Base-by-base conservation (phyloP, 2,113 vertebrate species). In the Mobula birostris region DNA sequence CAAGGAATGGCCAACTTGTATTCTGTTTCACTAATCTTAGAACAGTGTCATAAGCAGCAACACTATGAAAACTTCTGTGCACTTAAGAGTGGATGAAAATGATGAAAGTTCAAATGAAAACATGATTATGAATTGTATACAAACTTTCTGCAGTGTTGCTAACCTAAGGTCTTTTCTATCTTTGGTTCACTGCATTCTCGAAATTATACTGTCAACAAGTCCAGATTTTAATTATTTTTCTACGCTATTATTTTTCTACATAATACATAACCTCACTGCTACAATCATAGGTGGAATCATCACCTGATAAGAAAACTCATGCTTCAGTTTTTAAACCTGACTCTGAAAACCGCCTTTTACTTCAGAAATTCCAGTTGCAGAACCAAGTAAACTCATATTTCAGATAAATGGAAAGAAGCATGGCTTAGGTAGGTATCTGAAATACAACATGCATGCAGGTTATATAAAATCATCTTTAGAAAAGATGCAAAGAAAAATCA, bases 21-120 rank as follows among this genome's bases (percentile, higher is more conserved):
- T 95, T 92, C 58, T 70, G 94, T 95, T 95, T 94, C 95, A 68
- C 70, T 83, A 82, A 83, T 48, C 95, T 95, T 94, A 95, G 94
- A 95, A 95, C 94, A 95, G 91, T 88, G 12, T 12, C 21, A 63
- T 63, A 94, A 94, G 15, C 36, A 61, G 7, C 48, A 88, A 82
- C 11, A 40, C 15, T 0, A 66, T 36, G 88, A 93, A 93, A 72
- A 56, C 32, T 56, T 14, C 36, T 56, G 68, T 32, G 85, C 48
- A 70, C n/a, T 91, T 72, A 48, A 48, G 11, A 74, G 56, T 27
- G 8, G 24, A 48, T 93, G 14, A 56, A 93, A 93, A 29, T 7
- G 27, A 74, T 74, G 12, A 40, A 80, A 48, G 66, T 48, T 21
- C 48, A 6, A 93, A 93, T 48, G 9, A 24, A 40, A 21, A 21